These are phyloP conservation scores for Isoperla grammatica DNA, from an alignment of 2,888 invertebrate genomes.

Conservation along the genomic window DNA sequence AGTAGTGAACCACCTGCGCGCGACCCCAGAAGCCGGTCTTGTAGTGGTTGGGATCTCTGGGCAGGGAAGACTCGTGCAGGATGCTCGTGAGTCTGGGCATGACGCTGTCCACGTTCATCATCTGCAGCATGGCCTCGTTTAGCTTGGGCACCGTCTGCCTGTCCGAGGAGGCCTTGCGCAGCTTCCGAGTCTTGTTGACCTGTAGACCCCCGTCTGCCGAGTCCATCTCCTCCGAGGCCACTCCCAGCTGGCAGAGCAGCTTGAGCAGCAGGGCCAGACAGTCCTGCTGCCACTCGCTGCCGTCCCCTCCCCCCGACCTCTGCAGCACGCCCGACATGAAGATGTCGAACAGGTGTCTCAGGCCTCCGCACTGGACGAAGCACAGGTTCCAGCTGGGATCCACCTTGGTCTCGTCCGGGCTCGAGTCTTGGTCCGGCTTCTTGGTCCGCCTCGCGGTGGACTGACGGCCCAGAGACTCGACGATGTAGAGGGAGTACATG, in stretches of 20 bases:
- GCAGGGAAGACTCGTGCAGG: constrained; percentile 76
- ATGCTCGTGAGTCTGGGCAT: constrained; percentile 81
- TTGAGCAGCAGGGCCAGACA: constrained; percentile 83
- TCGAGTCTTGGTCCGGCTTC: neutral
- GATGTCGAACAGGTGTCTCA: constrained; percentile 83
- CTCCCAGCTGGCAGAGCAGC: constrained; percentile 79
- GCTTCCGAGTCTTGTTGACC: constrained; percentile 25
- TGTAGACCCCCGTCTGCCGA: constrained; percentile 19
- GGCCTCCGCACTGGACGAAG: constrained; percentile 82
- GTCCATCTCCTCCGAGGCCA: constrained; percentile 46
- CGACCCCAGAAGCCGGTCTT: constrained; percentile 91
- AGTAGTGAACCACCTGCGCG: constrained; percentile 81
- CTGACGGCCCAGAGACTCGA: constrained; percentile 61
- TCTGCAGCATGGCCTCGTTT: constrained; percentile 65
- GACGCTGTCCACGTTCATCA: constrained; percentile 80
- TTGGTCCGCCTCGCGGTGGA: neutral
- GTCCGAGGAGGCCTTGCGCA: constrained; percentile 47
- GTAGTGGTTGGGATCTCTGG: constrained; percentile 75
- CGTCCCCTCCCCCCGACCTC: constrained; percentile 60
- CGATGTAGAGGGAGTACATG: constrained; percentile 91
- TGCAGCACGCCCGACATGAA: constrained; percentile 81
- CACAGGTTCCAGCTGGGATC: constrained; percentile 60
- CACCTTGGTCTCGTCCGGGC: neutral
- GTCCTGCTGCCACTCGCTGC: constrained; percentile 92
- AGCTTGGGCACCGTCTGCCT: constrained; percentile 64